Percentiles rank a stretch among this genome's conserved stretches.
Evolutionary conservation across 2,797 vertebrate genomes (phyloP).

Genomic region (Melanitta fusca): DNA sequence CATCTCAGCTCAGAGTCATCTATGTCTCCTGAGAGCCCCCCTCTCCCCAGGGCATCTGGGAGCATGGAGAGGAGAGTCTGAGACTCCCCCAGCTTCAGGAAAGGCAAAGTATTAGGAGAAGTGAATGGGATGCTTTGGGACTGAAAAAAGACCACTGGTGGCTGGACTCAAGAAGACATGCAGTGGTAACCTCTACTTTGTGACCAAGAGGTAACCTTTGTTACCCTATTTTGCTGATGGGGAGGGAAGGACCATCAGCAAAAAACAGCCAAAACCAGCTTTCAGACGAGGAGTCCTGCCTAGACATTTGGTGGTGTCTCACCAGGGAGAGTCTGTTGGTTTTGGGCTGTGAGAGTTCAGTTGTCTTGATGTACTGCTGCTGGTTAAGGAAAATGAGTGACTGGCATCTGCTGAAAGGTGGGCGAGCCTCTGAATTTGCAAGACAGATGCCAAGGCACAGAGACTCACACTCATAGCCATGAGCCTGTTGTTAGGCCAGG

Average conservation of each 20-base stretch:
- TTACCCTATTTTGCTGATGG: background rate
- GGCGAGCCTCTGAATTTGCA: background rate
- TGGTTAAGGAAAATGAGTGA: background rate
- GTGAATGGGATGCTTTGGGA: background rate
- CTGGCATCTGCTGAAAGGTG: background rate
- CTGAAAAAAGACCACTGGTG: background rate
- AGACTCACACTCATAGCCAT: rapidly evolving
- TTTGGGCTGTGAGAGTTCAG: background rate
- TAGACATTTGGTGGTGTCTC: background rate
- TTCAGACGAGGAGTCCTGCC: background rate
- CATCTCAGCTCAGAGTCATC: background rate
- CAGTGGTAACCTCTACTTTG: background rate
- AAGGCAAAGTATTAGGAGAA: background rate
- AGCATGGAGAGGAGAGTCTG: background rate
- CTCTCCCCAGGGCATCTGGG: too few species aligned
- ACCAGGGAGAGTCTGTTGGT: background rate
- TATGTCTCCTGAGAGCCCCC: background rate
- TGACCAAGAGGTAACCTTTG: background rate
- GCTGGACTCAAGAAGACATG: background rate
- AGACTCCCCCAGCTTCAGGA: rapidly evolving
- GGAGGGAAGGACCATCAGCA: background rate
- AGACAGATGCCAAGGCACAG: background rate
- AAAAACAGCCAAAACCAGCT: background rate
- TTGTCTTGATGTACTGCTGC: background rate
- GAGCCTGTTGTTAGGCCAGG: background rate